Evolutionary conservation across 1,140 invertebrate species (phyloP), one percentile per base, ranked within the genome.

Genomic region (Drosophila novamexicana): DNA sequence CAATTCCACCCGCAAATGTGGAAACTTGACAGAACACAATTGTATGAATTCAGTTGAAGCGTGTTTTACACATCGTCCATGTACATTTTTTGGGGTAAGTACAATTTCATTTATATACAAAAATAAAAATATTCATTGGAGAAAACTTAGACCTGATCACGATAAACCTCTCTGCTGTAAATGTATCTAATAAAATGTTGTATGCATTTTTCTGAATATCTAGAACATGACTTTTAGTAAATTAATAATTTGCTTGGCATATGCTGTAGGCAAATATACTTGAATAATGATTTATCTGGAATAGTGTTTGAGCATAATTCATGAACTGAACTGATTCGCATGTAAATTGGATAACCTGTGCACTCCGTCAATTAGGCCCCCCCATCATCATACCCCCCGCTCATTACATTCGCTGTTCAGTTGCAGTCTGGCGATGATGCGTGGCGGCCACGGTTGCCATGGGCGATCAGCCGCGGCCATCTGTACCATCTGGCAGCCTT

Each of bases 401-500:
- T 18, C 32, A 29, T 29, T 29, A 29, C 5, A 29, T 29, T 29
- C 22, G 3, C 22, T 29, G 22, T 22, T 37, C 9, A 37, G 18
- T 22, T 40, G 22, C 47, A 36, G 32, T 32, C 44, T 62, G 45
- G 37, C 39, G 49, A 45, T 54, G 67, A 49, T 62, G 57, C 49
- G 57, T 45, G 58, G 14, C 37, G 42, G 32, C n/a, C n/a, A 62
- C 14, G 32, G 32, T 37, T 39, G 56, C 18, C 49, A 53, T 47
- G 39, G 44, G 36, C 45, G 45, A 69, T 69, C 49, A 47, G 61
- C n/a, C 44, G n/a, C 34, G 12, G 52, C 22, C 68, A 65, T 61
- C 52, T 74, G 65, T 36, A 29, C 40, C 71, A 74, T 74, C 71
- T 74, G 71, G 71, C 57, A 5, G 65, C 50, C 65, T 29, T 62